A percentile compares a stretch with the other conserved stretches of the same genome.
phyloP scores from a whole-genome alignment of 2,888 invertebrate species.

The Chironomus riparius region DNA sequence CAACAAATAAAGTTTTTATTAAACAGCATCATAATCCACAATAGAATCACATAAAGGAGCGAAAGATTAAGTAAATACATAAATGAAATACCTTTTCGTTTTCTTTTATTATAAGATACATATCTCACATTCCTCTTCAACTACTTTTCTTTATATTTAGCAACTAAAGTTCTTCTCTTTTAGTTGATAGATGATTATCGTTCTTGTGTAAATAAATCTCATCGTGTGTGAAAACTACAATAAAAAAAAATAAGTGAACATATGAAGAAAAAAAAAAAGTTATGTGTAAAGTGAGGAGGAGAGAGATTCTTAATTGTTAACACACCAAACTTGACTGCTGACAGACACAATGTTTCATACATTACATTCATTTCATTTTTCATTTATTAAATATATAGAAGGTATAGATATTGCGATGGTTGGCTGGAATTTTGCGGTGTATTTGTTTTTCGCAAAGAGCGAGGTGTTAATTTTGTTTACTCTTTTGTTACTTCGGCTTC shows the following conservation, averaged over 20 bases:
- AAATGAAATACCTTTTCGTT: background rate
- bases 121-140: too few species aligned
- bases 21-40: too few species aligned
- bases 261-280: background rate
- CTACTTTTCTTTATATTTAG: too few species aligned
- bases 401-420: background rate
- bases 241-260: background rate
- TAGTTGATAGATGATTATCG: too few species aligned
- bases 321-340: background rate
- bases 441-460: conserved; percentile 4
- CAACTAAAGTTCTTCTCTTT: too few species aligned
- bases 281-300: background rate
- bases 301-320: too few species aligned
- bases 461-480: conserved; percentile 25
- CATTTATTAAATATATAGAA: too few species aligned
- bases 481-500: conserved; percentile 23
- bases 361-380: too few species aligned
- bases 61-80: background rate
- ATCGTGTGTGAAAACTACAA: background rate
- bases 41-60: too few species aligned
- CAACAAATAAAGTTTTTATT: too few species aligned
- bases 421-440: background rate
- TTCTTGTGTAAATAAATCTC: background rate
- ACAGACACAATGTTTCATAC: background rate
- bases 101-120: background rate